Base-by-base conservation (phyloP, 1,140 invertebrate genomes). In the Eupeodes corollae region DNA sequence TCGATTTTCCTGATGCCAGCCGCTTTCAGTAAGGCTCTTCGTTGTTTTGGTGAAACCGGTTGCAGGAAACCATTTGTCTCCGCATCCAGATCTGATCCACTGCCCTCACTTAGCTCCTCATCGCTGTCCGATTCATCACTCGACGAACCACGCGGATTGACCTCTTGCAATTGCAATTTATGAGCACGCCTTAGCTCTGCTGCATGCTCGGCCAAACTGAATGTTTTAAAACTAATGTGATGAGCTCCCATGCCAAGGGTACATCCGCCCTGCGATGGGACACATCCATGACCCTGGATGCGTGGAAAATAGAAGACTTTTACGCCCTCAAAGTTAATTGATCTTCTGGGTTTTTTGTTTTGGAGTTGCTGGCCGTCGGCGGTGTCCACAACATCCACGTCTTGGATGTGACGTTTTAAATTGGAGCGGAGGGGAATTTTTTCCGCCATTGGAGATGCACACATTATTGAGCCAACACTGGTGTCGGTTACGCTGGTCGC, bases 271-370 rank as follows among this genome's bases (percentile, higher is more conserved):
- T 92, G 88, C 43, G 91, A 95, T 45, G 94, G 94, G 44, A 98
- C 91, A 75, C 93, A 97, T 13, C 90, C 90, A 70, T 97, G 97
- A n/a, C 94, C 94, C 75, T 98, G 94, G 38, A 88, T 79, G 61
- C 94, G 72, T 0, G 88, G 87, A 69, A 98, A 98, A 73, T 96
- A 96, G 70, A 83, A 98, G 1, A 98, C 91, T 19, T 89, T 93
- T 1, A 97, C 92, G 54, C 82, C 83, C 56, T 91, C 84, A 69
- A 97, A 98, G 42, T 84, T 82, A 49, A 98, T 88, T 33, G 77
- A 78, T 51, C 81, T 78, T 61, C 85, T 86, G 65, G 78, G 79
- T 63, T 82, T 86, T 54, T 80, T 78, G 16, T 73, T 65, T 31
- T 19, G 35, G 12, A 6, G 33, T 49, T 50, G 44, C 53, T 52